Evolutionary conservation across 2,797 vertebrate genomes (phyloP), one percentile per base, ranked within the genome.

Genomic region (Darevskia mixta): DNA sequence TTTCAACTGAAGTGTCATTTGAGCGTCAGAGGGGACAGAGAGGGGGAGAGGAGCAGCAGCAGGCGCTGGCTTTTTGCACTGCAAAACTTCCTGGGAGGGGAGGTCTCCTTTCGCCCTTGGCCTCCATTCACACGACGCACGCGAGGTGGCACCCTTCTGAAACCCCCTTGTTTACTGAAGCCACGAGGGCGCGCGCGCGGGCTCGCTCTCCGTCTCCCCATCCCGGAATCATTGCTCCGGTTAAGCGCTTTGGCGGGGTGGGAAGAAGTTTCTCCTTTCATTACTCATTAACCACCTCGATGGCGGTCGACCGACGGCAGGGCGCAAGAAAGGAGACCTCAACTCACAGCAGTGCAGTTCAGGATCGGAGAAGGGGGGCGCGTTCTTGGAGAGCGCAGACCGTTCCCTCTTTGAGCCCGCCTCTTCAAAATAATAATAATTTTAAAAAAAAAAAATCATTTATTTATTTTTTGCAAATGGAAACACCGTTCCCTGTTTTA

Each of bases 211-310:
- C 15, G 9, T 7, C 69, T 66, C 38, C 49, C 5, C n/a, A 3
- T 66, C 41, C 41, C 58, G 25, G 58, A 81, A 72, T 49, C 25
- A 23, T 9, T 38, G 58, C 61, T 41, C 43, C 29, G 61, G 77
- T 77, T 67, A 66, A 27, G 29, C 45, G 43, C 78, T 81, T 75
- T 49, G 72, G 15, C 61, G 73, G 64, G 38, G 76, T 43, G 32
- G 71, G 71, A 18, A 20, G 81, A 76, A 58, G 78, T 76, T 67
- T 29, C 69, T 29, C 23, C 58, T 58, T n/a, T 86, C 41, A 43
- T 77, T 82, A 86, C 41, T 82, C 61, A 58, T 82, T 67, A 76
- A 86, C 78, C 29, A 23, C 35, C 61, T 29, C 23, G n/a, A 55
- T 67, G 75, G 32, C 18, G 38, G 35, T 35, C 35, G 18, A 8